Evolutionary conservation across 2,888 invertebrate genomes (phyloP).

Genomic region (Trilocha varians): DNA sequence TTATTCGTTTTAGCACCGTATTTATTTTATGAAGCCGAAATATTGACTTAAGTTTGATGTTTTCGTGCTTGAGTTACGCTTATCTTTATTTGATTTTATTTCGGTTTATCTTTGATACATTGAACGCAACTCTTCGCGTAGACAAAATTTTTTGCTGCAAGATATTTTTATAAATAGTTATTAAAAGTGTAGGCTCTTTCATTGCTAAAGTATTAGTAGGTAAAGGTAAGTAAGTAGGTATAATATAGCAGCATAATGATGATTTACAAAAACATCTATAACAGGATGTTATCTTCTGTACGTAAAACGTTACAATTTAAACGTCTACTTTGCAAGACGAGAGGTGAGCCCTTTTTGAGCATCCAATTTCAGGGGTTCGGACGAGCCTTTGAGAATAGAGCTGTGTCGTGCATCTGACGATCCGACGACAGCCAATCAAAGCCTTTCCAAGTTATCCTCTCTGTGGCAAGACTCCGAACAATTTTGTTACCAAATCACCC

Average conservation of each 20-base stretch:
- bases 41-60: too few relatives aligned
- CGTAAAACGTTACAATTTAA: neutral
- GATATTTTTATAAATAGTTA: too few relatives aligned
- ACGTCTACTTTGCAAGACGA: neutral
- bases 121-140: too few relatives aligned
- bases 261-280: neutral
- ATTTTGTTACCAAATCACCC: neutral
- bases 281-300: neutral
- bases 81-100: too few relatives aligned
- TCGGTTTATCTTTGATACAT: too few relatives aligned
- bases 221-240: too few relatives aligned
- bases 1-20: conserved; percentile 8
- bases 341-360: conserved; percentile 1
- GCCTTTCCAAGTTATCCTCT: conserved; percentile 27
- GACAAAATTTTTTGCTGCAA: too few relatives aligned
- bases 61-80: too few relatives aligned
- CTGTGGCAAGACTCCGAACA: neutral
- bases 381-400: conserved; percentile 3
- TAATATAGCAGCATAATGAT: too few relatives aligned
- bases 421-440: conserved; percentile 50
- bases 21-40: too few relatives aligned
- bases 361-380: conserved; percentile 2
- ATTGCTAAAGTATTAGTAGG: too few relatives aligned
- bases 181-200: too few relatives aligned
- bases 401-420: conserved; percentile 26